Conservation (phyloP, 1,140 invertebrate genomes). For the Helicoverpa armigera region DNA sequence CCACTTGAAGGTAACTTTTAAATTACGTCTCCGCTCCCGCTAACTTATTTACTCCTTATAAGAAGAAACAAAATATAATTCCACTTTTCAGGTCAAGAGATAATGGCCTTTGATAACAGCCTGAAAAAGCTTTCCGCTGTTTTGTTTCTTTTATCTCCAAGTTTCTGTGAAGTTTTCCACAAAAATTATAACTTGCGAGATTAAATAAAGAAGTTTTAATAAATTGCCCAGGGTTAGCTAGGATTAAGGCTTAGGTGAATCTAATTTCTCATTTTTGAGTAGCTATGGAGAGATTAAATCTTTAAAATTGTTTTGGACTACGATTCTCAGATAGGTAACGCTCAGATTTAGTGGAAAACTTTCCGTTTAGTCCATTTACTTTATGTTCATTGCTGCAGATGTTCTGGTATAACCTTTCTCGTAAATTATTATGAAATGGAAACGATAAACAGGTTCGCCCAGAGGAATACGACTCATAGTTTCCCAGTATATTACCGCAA, state of each 20-base stretch:
- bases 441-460: neutral
- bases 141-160: conserved; percentile 83
- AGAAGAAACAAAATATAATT: conserved; percentile 82
- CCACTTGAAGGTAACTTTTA: conserved; percentile 76
- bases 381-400: conserved; percentile 22
- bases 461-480: no score
- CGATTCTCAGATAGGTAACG: conserved; percentile 38
- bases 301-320: conserved; percentile 34
- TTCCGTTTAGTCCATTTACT: conserved; percentile 37
- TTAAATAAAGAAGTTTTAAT: conserved; percentile 84
- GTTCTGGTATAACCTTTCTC: conserved; percentile 21
- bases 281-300: conserved; percentile 40
- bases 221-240: conserved; percentile 75
- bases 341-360: conserved; percentile 42
- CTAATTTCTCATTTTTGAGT: conserved; percentile 62
- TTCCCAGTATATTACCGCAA: no score
- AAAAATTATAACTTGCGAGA: conserved; percentile 84
- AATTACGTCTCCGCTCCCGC: conserved; percentile 77
- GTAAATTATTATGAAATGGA: conserved; percentile 11
- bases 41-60: conserved; percentile 84
- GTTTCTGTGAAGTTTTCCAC: conserved; percentile 78
- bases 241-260: conserved; percentile 68
- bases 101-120: conserved; percentile 84
- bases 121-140: conserved; percentile 84
- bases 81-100: conserved; percentile 82